phyloP scores from a whole-genome alignment of 2,797 vertebrate genomes.

The Discoglossus pictus region DNA sequence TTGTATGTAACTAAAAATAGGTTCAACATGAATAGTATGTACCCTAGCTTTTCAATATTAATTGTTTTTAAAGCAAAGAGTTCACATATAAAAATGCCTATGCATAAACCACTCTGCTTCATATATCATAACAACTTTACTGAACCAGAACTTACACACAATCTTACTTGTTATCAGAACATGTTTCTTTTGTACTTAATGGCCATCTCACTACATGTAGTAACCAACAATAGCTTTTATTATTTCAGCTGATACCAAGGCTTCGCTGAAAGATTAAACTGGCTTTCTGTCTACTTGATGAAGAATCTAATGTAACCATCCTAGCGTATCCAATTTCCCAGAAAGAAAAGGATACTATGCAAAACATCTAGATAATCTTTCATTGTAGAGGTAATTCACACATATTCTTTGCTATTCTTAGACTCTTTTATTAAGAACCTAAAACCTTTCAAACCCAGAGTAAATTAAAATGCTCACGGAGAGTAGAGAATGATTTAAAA shows the following conservation, averaged over 20 bases:
- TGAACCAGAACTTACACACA: no score
- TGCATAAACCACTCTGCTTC: no score
- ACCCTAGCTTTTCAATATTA: no score
- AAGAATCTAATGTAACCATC: conserved; percentile 33
- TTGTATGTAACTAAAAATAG: no score
- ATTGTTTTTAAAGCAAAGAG: no score
- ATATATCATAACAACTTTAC: no score
- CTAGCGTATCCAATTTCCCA: conserved; percentile 38
- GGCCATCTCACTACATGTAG: background rate
- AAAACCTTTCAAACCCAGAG: conserved; percentile 33
- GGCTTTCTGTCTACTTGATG: conserved; percentile 27
- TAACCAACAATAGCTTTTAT: conserved; percentile 4
- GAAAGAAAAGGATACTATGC: conserved; percentile 38
- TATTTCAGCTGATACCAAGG: conserved; percentile 13
- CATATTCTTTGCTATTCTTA: conserved; percentile 32
- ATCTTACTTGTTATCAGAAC: no score
- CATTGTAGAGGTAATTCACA: conserved; percentile 36
- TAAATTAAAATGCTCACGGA: conserved; percentile 40
- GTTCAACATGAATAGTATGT: no score
- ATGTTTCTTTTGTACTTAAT: no score
- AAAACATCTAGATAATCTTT: conserved; percentile 40
- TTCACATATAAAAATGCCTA: no score
- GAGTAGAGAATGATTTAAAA: conserved; percentile 29
- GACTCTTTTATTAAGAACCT: conserved; percentile 44
- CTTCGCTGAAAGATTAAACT: conserved; percentile 3